A percentile compares a stretch with the other conserved stretches of the same genome.
These are phyloP conservation scores for Listronotus bonariensis DNA, from an alignment of 1,140 invertebrate genomes.

Conservation along the genomic window DNA sequence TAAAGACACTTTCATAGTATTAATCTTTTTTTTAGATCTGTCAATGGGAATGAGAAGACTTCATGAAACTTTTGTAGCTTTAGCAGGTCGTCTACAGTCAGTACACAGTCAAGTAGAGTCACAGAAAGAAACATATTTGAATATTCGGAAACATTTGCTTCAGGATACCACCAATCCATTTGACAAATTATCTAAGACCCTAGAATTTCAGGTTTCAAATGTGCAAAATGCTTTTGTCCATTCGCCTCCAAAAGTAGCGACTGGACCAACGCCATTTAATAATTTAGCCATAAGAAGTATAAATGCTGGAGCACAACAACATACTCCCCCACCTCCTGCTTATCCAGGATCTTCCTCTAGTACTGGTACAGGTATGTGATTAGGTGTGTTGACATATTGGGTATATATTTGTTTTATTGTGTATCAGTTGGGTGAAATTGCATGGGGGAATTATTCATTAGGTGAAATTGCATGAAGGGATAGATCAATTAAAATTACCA, in stretches of 20 bases:
- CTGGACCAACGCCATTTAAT: slow-evolving; percentile 57
- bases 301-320: slow-evolving; percentile 30
- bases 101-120: slow-evolving; percentile 71
- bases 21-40: slow-evolving; percentile 59
- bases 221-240: slow-evolving; percentile 35
- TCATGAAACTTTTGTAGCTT: slow-evolving; percentile 82
- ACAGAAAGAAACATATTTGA: slow-evolving; percentile 83
- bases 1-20: no score
- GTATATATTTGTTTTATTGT: background rate
- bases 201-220: slow-evolving; percentile 34
- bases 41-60: slow-evolving; percentile 75
- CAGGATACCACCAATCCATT: slow-evolving; percentile 82
- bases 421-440: background rate
- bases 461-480: no score
- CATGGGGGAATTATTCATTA: no score
- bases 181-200: slow-evolving; percentile 59
- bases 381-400: background rate
- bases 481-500: no score
- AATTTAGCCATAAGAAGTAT: slow-evolving; percentile 34
- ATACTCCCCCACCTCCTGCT: slow-evolving; percentile 19
- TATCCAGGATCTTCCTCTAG: slow-evolving; percentile 28
- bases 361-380: slow-evolving; percentile 36
- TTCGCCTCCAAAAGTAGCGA: slow-evolving; percentile 44
- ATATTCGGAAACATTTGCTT: slow-evolving; percentile 75
- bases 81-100: slow-evolving; percentile 81